Evolutionary conservation across 2,888 invertebrate genomes (phyloP), one percentile per base, ranked within the genome.

Genomic region (Andrena bicolor): DNA sequence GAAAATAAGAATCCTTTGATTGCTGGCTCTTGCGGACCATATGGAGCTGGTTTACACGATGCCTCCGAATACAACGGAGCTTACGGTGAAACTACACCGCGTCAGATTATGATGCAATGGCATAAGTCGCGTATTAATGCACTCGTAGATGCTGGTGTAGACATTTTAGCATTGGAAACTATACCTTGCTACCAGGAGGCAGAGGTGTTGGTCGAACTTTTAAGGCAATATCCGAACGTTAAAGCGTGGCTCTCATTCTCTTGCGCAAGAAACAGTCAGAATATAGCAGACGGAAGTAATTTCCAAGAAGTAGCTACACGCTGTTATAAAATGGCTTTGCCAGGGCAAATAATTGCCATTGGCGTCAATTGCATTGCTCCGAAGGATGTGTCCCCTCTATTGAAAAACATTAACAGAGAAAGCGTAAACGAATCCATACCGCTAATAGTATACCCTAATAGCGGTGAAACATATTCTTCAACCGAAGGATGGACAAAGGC

Each of bases 41-140:
- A 98, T 93, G 99, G 99, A 0, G 99, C 99, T 0, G 97, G 96
- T 90, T 95, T 98, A 51, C 97, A 97, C 91, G 98, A 99, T 93
- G 97, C 97, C 13, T 99, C 99, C 0, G 99, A 99, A 93, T 99
- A 99, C 93, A 96, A 96, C n/a, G 99, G 99, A 23, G 95, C 95
- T 80, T 98, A 98, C 92, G 96, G 96, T 0, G 95, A 96, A 82
- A 95, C 94, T 72, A 96, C 97, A 0, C 93, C 96, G 3, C 94
- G 94, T 41, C 95, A 95, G 60, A 92, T 95, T 26, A 96, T 99
- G 93, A 96, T 95, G 65, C 96, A 97, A 60, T 98, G 98, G 97
- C 99, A 99, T 94, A 95, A 96, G 75, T 97, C 97, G 0, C 95
- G 98, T 63, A 96, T 99, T 41, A 95, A 96, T 89, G 97, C 97